Evolutionary conservation across 2,888 invertebrate genomes (phyloP), one percentile per base, ranked within the genome.

Genomic region (Oscheius sp.): DNA sequence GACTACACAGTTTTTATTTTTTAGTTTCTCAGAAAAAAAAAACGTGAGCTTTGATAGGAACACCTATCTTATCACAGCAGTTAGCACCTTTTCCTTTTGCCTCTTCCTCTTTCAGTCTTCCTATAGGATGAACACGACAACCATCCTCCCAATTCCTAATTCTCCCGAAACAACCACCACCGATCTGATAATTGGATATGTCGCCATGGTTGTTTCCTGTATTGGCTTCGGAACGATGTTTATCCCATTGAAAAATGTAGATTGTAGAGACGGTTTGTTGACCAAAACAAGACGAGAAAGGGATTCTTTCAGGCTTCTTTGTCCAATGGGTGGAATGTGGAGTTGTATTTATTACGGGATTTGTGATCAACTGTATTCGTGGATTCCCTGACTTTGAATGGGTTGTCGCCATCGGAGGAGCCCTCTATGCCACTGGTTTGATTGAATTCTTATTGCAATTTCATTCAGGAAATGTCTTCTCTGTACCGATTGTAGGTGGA

Each of bases 321-420:
- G 83, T 84, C 1, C 83, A 84, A 71, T 84, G 82, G 82, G 74
- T 84, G 10, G 80, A 84, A 46, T 84, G 84, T 58, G 61, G 79
- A 5, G 78, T 82, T 0, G 82, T 84, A 1, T 84, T 84, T 69
- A 72, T 82, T 6, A 65, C 79, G 39, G 84, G 84, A 17, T 77
- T 79, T 57, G 71, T 79, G 17, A 80, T 84, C 67, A 81, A 83
- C 58, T 68, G 57, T 10, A 72, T 78, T 5, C 79, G 82, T 12
- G 80, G 72, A 33, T 80, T 83, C 33, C 84, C 84, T 0, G 69
- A 72, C 31, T 84, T 84, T 61, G 74, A 84, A 53, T 74, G 73
- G 55, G 72, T 81, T 29, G 83, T 82, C 5, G 74, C 78, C 2
- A 74, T 84, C 17, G 83, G 83, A 53, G 84, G 84, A 33, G 65